Evolutionary conservation across 2,888 invertebrate genomes (phyloP).

Genomic region (Bibio marci): DNA sequence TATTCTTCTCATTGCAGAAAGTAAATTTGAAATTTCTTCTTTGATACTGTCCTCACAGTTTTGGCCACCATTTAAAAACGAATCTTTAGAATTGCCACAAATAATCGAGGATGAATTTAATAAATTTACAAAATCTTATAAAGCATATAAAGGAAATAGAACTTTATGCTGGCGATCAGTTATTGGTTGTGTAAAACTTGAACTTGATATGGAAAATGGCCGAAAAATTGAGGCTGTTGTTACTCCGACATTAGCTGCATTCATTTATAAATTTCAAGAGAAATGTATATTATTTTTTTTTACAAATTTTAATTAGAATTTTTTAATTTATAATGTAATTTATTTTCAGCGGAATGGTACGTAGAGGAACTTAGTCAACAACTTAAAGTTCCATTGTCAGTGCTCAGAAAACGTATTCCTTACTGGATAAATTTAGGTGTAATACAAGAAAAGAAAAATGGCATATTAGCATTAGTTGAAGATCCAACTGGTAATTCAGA

Average conservation of each 20-base stretch:
- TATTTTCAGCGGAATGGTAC: constrained; percentile 46
- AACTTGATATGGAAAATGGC: constrained; percentile 65
- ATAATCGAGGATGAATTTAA: constrained; percentile 65
- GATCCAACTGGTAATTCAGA: constrained; percentile 32
- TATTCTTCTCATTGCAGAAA: constrained; percentile 9
- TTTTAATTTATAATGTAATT: background rate
- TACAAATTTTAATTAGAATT: background rate
- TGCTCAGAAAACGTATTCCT: constrained; percentile 69
- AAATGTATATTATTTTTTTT: constrained; percentile 35
- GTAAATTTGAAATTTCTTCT: constrained; percentile 53
- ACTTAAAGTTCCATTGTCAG: constrained; percentile 75
- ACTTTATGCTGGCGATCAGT: constrained; percentile 90
- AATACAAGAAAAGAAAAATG: constrained; percentile 55
- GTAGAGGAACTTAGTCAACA: constrained; percentile 69
- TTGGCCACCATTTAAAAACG: constrained; percentile 95
- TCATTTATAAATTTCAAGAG: constrained; percentile 66
- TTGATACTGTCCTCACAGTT: constrained; percentile 96
- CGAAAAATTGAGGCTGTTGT: background rate
- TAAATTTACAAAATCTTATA: constrained; percentile 77
- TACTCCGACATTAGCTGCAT: constrained; percentile 70
- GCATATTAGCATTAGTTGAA: constrained; percentile 54
- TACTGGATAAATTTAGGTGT: constrained; percentile 93
- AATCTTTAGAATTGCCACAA: constrained; percentile 71
- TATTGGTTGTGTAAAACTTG: constrained; percentile 77
- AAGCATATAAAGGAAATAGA: constrained; percentile 78